These are phyloP conservation scores for Cariama cristata DNA, from an alignment of 2,113 vertebrate species.

Conservation along the genomic window DNA sequence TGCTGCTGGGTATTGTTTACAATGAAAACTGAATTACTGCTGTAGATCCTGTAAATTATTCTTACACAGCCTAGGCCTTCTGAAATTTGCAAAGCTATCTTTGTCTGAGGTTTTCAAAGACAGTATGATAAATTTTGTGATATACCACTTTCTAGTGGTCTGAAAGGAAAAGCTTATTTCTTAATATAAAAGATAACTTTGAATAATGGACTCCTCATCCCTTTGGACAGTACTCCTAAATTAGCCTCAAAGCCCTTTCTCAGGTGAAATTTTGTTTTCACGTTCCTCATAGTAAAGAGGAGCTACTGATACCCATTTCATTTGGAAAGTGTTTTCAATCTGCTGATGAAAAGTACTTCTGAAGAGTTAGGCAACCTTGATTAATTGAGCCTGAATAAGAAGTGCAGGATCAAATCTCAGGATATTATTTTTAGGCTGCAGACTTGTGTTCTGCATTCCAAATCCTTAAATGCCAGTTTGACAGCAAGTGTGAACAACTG, in stretches of 20 bases:
- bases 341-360: conserved; percentile 34
- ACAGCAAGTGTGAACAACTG: neutral
- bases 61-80: neutral
- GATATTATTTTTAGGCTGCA: conserved; percentile 57
- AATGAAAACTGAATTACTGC: neutral
- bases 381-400: conserved; percentile 57
- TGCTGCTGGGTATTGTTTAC: neutral
- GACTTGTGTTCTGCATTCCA: conserved; percentile 29
- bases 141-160: neutral
- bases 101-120: neutral
- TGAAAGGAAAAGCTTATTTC: conserved; percentile 13
- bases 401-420: conserved; percentile 30
- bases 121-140: neutral
- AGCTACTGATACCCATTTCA: neutral
- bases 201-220: conserved; percentile 8
- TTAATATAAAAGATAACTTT: conserved; percentile 49
- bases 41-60: neutral
- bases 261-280: conserved; percentile 19
- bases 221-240: conserved; percentile 31
- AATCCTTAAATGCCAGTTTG: neutral
- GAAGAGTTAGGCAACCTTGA: conserved; percentile 55
- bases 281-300: neutral
- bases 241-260: neutral
- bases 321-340: conserved; percentile 5
- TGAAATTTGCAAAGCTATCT: neutral